phyloP scores from a whole-genome alignment of 2,113 vertebrate species.

The Panthera tigris region DNA sequence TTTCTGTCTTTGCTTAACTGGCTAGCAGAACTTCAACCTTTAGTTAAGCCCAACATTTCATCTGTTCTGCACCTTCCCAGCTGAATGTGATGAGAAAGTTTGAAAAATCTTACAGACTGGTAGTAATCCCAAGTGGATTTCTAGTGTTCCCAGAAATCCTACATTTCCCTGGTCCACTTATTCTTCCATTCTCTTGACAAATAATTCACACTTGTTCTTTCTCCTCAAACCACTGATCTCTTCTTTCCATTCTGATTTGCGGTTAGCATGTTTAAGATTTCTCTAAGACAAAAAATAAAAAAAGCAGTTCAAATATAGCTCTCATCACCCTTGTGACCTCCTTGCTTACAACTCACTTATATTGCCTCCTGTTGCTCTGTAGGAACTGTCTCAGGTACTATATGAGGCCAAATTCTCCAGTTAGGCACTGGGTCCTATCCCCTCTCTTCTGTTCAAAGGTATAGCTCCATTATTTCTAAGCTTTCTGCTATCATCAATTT shows the following conservation, averaged over 20 bases:
- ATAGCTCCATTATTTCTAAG: neutral
- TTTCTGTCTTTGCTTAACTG: neutral
- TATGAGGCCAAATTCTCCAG: neutral
- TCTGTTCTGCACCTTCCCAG: neutral
- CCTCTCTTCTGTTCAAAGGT: neutral
- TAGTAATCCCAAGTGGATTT: neutral
- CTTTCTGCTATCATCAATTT: neutral
- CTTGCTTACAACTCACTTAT: neutral
- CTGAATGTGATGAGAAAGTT: neutral
- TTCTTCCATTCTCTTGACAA: neutral
- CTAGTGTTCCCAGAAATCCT: too few species aligned
- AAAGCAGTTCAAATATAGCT: neutral
- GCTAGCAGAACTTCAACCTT: neutral
- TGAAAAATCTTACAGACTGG: neutral
- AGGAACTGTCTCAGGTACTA: neutral
- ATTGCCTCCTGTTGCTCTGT: neutral
- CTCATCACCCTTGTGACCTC: too few species aligned
- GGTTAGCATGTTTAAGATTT: neutral
- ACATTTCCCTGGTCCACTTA: neutral
- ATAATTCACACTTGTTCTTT: neutral
- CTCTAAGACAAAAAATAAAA: neutral
- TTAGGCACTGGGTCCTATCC: neutral
- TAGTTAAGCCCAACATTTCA: neutral
- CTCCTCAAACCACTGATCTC: neutral
- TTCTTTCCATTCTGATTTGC: neutral